Conservation (phyloP, 2,888 invertebrate species). For the Incurvaria masculella region DNA sequence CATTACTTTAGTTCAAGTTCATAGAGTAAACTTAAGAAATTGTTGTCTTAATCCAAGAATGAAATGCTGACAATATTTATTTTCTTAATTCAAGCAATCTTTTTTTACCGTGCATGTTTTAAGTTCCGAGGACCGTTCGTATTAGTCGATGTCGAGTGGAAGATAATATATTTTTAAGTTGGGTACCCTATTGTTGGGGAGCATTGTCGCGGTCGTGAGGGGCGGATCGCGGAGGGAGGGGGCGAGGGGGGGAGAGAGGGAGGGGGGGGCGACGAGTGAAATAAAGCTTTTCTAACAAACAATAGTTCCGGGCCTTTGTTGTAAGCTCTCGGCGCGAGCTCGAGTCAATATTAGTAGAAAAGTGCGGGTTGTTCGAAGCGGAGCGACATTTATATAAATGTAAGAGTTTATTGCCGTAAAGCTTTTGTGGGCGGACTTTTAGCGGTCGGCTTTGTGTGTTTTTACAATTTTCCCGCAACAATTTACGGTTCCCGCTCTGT, state of each 20-base stretch:
- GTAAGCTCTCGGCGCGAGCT: conserved; percentile 31
- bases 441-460: neutral
- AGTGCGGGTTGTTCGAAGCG: neutral
- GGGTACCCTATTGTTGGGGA: conserved; percentile 49
- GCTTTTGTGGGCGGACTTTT: neutral
- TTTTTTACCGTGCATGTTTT: too few species aligned
- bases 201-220: neutral
- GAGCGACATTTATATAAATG: neutral
- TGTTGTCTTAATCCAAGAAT: too few species aligned
- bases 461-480: neutral
- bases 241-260: conserved; percentile 19
- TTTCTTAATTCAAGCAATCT: too few species aligned
- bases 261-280: conserved; percentile 44
- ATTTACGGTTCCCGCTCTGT: neutral
- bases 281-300: conserved; percentile 57
- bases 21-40: too few species aligned
- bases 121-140: too few species aligned
- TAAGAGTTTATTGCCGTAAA: neutral
- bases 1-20: too few species aligned
- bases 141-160: too few species aligned
- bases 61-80: too few species aligned
- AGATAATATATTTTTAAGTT: conserved; percentile 54
- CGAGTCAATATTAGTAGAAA: conserved; percentile 51
- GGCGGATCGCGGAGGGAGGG: neutral
- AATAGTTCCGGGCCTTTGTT: conserved; percentile 57